A percentile compares a stretch with the other conserved stretches of the same genome.
Evolutionary conservation across 2,888 invertebrate species (phyloP).

Genomic region (Dynastes hyllus): DNA sequence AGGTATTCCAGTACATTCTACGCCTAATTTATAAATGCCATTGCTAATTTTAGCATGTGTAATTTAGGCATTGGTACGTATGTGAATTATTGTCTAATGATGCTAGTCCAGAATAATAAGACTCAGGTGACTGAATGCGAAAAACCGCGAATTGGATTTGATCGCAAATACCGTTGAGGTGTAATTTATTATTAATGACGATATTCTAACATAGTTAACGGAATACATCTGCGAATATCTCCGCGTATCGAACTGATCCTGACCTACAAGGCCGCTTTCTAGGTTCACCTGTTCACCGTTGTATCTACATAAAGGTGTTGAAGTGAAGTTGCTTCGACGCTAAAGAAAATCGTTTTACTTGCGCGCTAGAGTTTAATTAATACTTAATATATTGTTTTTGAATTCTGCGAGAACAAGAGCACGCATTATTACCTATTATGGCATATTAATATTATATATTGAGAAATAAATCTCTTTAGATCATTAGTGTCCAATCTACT

Average conservation of each 20-base stretch:
- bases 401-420: background rate
- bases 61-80: background rate
- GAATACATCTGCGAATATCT: constrained; percentile 38
- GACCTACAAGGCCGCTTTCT: constrained; percentile 52
- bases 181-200: constrained; percentile 44
- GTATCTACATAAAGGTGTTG: background rate
- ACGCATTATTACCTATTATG: background rate
- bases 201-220: constrained; percentile 48
- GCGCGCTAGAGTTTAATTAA: constrained; percentile 16
- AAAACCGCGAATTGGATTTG: constrained; percentile 42
- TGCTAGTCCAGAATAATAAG: constrained; percentile 17
- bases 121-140: constrained; percentile 2
- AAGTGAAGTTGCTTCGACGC: constrained; percentile 6
- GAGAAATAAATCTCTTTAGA: background rate
- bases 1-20: no score
- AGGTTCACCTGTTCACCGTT: constrained; percentile 36
- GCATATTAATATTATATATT: background rate
- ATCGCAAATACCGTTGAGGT: constrained; percentile 39
- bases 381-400: background rate
- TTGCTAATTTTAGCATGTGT: constrained; percentile 23
- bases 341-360: constrained; percentile 16
- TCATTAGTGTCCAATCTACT: background rate
- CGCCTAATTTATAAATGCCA: background rate
- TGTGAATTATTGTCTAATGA: constrained; percentile 4
- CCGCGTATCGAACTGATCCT: constrained; percentile 43